Evolutionary conservation across 2,888 invertebrate genomes (phyloP), one percentile per base, ranked within the genome.

Genomic region (Amaurobius ferox): DNA sequence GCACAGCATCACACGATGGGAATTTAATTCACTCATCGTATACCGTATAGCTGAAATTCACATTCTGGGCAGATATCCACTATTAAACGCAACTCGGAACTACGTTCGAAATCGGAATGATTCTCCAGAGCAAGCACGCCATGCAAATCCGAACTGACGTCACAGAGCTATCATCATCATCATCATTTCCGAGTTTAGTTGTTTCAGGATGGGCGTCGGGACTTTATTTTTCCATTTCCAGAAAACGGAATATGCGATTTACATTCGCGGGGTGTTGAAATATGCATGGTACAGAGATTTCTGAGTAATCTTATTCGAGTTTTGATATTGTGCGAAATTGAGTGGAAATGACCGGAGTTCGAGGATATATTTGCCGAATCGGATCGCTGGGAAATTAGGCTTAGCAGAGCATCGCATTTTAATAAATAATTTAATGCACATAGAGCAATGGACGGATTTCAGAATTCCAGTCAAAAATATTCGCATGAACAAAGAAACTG

Each of bases 221-320:
- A 71, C 66, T 77, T 85, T 85, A 77, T 77, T 85, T 85, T 85
- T 78, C 83, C 83, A 85, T 85, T 85, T 85, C 77, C 77, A 62
- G 62, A 44, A 61, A 40, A 29, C 35, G 71, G 44, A 76, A 83
- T 77, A 64, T 40, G 66, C 71, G 83, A 85, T 85, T 85, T 85
- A 78, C 83, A 85, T 77, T 72, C 71, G 55, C 55, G 9, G 40
- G 32, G 77, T 72, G 77, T 78, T 85, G 77, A 85, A 85, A 85
- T 85, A 85, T 85, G 83, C 77, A 85, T 85, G 70, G 61, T 30
- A 40, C n/a, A 26, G 61, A 76, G 77, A 72, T 72, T 85, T 77
- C 48, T n/a, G 55, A n/a, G 55, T 28, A 39, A 77, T 55, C 39
- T 39, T 40, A 30, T 9, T 32, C 30, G 64, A 44, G 44, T 83